Evolutionary conservation across 2,888 invertebrate genomes (phyloP), one percentile per base, ranked within the genome.

Genomic region (Bellardia pandia): DNA sequence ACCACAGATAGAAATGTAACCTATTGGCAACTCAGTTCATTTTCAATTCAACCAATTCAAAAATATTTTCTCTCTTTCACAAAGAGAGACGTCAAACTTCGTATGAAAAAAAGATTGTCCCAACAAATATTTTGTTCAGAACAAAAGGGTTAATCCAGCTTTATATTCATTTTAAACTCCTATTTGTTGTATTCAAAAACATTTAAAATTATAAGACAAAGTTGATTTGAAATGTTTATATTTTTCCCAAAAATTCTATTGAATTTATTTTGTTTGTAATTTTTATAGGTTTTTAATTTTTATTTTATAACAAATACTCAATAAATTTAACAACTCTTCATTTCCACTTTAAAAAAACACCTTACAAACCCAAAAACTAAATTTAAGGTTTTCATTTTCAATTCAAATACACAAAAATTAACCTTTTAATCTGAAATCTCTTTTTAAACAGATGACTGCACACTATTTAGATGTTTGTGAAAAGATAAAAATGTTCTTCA

Each of bases 211-310:
- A 42, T 42, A 45, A 45, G 11, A 45, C 13, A 9, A 45, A 7
- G 2, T 11, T 7, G 2, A 45, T 51, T 51, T n/a, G 14, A 51
- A 51, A 51, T n/a, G 6, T 51, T 51, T 51, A n/a, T 51, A n/a
- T n/a, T 33, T 30, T 14, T n/a, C 6, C 0, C 1, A 9, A 72
- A 72, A 72, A 4, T 72, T 40, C 40, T 40, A 53, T 72, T 30
- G 81, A 53, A 74, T 74, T 56, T 79, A 40, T 11, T 16, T 14
- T 56, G 23, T 30, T 30, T 83, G 4, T 51, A 69, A 58, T 74
- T 85, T 84, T 87, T 81, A 85, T 85, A 42, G 53, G 16, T 71
- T 85, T 87, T 85, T 78, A 71, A 81, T 85, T 85, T 87, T 85
- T 76, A 72, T 84, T 87, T 85, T 75, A 60, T 37, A 37, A 6